Base-by-base conservation (phyloP, 2,888 invertebrate genomes). In the Atrina japonica region DNA sequence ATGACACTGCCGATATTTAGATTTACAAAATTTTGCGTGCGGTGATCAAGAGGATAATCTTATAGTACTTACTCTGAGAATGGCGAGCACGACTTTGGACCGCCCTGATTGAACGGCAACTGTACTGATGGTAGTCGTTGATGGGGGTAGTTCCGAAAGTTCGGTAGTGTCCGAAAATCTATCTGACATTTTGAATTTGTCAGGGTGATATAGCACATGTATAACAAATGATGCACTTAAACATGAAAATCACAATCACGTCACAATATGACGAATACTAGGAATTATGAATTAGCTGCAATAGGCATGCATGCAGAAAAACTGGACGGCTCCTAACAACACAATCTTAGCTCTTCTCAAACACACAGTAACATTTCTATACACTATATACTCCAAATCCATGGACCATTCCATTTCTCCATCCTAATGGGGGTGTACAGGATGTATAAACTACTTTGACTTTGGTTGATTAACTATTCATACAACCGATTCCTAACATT, bases 51-150 rank as follows among this genome's bases (percentile, higher is more conserved):
- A 35, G 35, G 11, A 35, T 35, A 35, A 35, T 35, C n/a, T n/a
- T 35, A 35, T 5, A 11, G 40, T 66, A 90, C 94, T 92, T 94
- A 96, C 96, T 94, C 96, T 95, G 82, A 97, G 93, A 77, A 97
- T 92, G 76, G 96, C 96, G 86, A 97, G 95, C 87, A 97, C 95
- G 88, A 97, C 94, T 90, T 95, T 94, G 53, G 96, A 95, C 83
- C 94, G 93, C 78, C 96, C 96, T 88, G 96, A 95, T 90, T 96
- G 95, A 75, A 97, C 95, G 56, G 96, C 96, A 82, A 97, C 96
- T 69, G 97, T 96, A 91, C 96, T 96, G 86, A 97, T 95, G 82
- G 96, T 96, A 71, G 96, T 96, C 29, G 89, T 88, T 29, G 89
- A 86, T 43, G 86, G 84, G 41, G 84, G 83, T 61, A 84, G 68